phyloP scores from a whole-genome alignment of 2,113 vertebrate genomes.

The Herpetotheres cachinnans region DNA sequence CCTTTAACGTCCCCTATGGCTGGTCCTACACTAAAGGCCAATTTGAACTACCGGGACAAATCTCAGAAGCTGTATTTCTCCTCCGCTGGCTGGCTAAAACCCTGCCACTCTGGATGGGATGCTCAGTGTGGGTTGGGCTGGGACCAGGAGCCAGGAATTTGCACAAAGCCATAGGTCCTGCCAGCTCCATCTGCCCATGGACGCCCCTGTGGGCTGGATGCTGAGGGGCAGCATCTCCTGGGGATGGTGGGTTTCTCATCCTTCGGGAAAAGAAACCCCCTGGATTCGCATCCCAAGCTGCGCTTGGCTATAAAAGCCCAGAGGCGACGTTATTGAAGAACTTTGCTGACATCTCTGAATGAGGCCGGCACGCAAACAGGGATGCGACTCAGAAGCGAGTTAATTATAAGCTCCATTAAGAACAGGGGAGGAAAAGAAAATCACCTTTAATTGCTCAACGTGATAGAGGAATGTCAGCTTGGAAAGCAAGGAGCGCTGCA shows the following conservation, averaged over 20 bases:
- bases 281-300: background rate
- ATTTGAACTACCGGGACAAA: background rate
- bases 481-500: background rate
- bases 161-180: background rate
- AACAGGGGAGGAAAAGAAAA: background rate
- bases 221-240: background rate
- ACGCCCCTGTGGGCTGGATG: background rate
- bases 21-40: background rate
- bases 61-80: background rate
- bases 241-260: background rate
- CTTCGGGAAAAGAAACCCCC: background rate
- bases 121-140: background rate
- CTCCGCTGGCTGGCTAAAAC: background rate
- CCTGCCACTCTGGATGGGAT: background rate
- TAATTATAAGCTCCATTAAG: background rate
- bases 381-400: background rate
- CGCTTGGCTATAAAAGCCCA: background rate
- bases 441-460: conserved; percentile 1
- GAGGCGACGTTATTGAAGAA: background rate
- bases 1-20: background rate
- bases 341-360: background rate
- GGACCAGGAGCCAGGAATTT: background rate
- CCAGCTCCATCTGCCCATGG: background rate
- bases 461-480: background rate
- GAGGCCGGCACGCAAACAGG: background rate